phyloP scores from a whole-genome alignment of 2,888 invertebrate genomes.

The Cephus nigrinus region DNA sequence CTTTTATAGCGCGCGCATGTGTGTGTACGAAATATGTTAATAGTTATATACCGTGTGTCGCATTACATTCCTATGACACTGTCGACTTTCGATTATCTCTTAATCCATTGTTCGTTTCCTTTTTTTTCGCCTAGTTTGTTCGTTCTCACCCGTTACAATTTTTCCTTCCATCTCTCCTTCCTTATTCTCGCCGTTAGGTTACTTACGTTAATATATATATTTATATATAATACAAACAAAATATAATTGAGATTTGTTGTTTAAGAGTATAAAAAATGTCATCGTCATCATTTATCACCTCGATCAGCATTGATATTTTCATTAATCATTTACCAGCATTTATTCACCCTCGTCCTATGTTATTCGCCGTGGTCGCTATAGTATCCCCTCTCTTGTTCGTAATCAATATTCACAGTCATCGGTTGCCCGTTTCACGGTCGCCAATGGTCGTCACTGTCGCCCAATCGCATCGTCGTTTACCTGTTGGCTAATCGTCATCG shows the following conservation, averaged over 20 bases:
- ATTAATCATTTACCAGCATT: conserved; percentile 10
- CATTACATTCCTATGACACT: too few species aligned
- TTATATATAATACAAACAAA: conserved; percentile 49
- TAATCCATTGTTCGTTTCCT: conserved; percentile 8
- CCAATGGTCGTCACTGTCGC: too few species aligned
- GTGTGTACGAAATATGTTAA: background rate
- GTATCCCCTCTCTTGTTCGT: too few species aligned
- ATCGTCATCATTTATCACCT: conserved; percentile 37
- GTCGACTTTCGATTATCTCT: too few species aligned
- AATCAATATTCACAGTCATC: too few species aligned
- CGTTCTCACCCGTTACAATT: conserved; percentile 20
- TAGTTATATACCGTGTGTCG: too few species aligned
- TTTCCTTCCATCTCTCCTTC: conserved; percentile 10
- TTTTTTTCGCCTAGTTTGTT: conserved; percentile 20
- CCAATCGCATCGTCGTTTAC: too few species aligned
- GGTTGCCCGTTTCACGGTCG: too few species aligned
- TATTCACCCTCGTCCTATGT: too few species aligned
- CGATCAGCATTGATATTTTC: conserved; percentile 29
- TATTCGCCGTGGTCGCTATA: conserved; percentile 28
- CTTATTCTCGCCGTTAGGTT: conserved; percentile 12
- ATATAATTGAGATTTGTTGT: conserved; percentile 53
- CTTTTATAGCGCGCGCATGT: too few species aligned
- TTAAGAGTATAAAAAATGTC: conserved; percentile 61
- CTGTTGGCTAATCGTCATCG: conserved; percentile 21
- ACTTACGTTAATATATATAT: conserved; percentile 35